Percentiles rank a stretch among this genome's conserved stretches.
Conservation (phyloP, 35 echinoderm and acorn worm species). For the Anneissia japonica region DNA sequence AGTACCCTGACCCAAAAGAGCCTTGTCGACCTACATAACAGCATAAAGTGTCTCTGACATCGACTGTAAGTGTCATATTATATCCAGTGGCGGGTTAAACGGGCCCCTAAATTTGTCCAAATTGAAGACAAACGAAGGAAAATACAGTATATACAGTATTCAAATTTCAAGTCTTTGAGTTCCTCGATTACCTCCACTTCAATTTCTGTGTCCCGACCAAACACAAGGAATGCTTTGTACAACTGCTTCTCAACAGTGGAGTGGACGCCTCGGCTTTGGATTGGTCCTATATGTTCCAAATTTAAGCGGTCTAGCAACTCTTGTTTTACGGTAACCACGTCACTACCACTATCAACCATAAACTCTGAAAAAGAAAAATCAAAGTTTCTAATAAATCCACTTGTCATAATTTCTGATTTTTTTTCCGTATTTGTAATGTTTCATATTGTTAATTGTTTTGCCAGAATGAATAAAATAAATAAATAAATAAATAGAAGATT, state of each 20-base stretch:
- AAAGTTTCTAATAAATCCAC: background rate
- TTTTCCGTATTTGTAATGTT: too few species aligned
- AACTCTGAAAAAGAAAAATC: constrained; percentile 45
- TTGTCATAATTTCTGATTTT: background rate
- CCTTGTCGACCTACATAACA: too few species aligned
- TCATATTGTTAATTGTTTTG: too few species aligned
- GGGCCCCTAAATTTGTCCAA: too few species aligned
- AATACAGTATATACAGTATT: too few species aligned
- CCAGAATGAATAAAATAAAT: background rate
- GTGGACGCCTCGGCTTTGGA: constrained; percentile 90
- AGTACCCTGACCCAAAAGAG: too few species aligned
- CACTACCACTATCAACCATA: constrained; percentile 99
- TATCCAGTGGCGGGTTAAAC: too few species aligned
- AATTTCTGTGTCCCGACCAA: constrained; percentile 50
- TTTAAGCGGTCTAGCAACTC: constrained; percentile 73
- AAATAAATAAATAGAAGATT: background rate
- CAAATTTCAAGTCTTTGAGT: too few species aligned
- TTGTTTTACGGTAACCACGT: constrained; percentile 85
- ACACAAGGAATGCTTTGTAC: constrained; percentile 64
- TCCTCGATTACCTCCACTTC: constrained; percentile 73
- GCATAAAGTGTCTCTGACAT: too few species aligned
- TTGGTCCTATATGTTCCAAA: constrained; percentile 81
- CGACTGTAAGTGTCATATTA: too few species aligned
- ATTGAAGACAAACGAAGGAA: too few species aligned
- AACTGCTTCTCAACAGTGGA: constrained; percentile 87